A percentile compares a stretch with the other conserved stretches of the same genome.
Conservation (phyloP, 2,888 invertebrate genomes). For the Lasioglossum figueresi region DNA sequence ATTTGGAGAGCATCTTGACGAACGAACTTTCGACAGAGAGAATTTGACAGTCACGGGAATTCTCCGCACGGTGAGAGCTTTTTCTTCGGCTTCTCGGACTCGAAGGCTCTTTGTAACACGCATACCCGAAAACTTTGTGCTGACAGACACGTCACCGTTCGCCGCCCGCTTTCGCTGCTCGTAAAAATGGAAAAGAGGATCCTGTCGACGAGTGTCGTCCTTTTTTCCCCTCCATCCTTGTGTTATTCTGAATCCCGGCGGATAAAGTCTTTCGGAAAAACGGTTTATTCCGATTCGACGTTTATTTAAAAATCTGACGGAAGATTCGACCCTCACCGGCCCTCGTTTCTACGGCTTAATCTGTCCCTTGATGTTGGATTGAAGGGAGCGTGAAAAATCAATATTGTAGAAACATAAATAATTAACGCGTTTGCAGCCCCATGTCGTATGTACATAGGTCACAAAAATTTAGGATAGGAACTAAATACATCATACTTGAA, state of each 20-base stretch:
- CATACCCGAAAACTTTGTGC: constrained; percentile 42
- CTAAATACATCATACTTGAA: neutral
- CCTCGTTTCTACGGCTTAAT: neutral
- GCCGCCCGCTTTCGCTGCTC: constrained; percentile 27
- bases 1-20: constrained; percentile 29
- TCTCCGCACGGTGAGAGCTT: constrained; percentile 21
- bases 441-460: neutral
- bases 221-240: neutral
- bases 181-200: constrained; percentile 48
- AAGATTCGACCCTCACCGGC: neutral
- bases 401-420: neutral
- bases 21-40: neutral
- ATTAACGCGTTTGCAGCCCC: neutral
- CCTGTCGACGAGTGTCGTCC: neutral
- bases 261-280: constrained; percentile 23
- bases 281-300: neutral
- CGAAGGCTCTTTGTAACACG: constrained; percentile 33
- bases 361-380: neutral
- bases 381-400: neutral
- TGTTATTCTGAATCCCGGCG: constrained; percentile 19
- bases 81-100: neutral
- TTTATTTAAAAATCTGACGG: constrained; percentile 5
- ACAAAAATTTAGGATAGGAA: neutral
- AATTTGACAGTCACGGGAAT: constrained; percentile 28
- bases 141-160: constrained; percentile 42